A percentile compares a stretch with the other conserved stretches of the same genome.
Evolutionary conservation across 2,888 invertebrate genomes (phyloP).

Genomic region (Heteromurus nitidus): DNA sequence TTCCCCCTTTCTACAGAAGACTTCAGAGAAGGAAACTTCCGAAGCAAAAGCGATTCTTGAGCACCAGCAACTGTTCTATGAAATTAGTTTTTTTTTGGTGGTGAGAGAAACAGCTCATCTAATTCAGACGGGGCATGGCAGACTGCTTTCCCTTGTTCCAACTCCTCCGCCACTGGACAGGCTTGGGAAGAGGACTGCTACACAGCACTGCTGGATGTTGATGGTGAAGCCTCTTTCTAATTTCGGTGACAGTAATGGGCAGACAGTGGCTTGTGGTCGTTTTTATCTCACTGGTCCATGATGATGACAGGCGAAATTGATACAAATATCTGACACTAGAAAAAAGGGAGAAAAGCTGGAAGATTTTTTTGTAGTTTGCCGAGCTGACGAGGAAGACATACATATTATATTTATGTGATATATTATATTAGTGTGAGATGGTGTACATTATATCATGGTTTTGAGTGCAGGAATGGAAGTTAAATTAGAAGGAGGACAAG

Average conservation of each 20-base stretch:
- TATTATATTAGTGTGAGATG: no score
- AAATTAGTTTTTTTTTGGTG: no score
- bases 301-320: conserved; percentile 73
- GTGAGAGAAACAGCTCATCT: conserved; percentile 27
- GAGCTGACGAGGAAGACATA: no score
- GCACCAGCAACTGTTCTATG: no score
- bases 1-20: not conserved
- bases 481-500: conserved; percentile 31
- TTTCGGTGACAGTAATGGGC: conserved; percentile 73
- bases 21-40: not conserved
- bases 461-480: not conserved
- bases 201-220: conserved; percentile 42
- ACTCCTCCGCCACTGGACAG: conserved; percentile 12
- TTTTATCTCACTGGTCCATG: conserved; percentile 70
- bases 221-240: conserved; percentile 72
- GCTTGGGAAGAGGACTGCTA: conserved; percentile 35
- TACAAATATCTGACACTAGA: conserved; percentile 72
- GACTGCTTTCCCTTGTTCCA: conserved; percentile 7
- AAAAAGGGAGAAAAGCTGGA: not conserved
- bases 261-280: conserved; percentile 71
- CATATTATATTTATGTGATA: no score
- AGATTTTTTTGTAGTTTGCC: not conserved
- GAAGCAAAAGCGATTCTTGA: not conserved
- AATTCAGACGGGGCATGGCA: conserved; percentile 23
- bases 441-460: no score